Base-by-base conservation (phyloP, 2,888 invertebrate species). In the Andrena praecox region DNA sequence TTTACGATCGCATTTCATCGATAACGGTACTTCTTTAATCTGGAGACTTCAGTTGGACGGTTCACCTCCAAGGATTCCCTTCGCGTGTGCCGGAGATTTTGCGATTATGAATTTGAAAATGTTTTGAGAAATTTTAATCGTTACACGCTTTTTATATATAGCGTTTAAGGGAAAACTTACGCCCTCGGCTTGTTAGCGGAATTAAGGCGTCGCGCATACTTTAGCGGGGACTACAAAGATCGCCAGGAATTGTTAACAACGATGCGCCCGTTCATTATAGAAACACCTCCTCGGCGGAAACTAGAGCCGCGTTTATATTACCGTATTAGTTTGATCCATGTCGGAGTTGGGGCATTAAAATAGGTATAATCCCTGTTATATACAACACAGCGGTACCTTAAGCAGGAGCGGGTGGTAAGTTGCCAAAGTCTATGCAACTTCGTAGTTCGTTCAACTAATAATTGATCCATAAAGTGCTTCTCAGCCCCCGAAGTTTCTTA, bases 401-500 rank as follows among this genome's bases (percentile, higher is more conserved):
- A 84, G 71, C 54, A 66, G 67, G 56, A 48, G 50, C 62, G 73
- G 79, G 77, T 79, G 75, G 79, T 71, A 74, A 85, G 79, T 86
- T 82, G 68, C 64, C 79, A 31, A 83, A 82, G 82, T 80, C 79
- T 66, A 73, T 74, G 87, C 80, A 87, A 87, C 79, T 87, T 84
- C 70, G 64, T 64, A 85, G 80, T 86, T 87, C 82, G 71, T 82
- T 81, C 85, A 80, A 85, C 88, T 85, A 87, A 85, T 88, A 88
- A 88, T 88, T 88, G 88, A 87, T 87, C 82, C 78, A 87, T 81
- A 86, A 87, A 87, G 85, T 86, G 86, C 83, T 81, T 70, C 72
- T 48, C 60, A 60, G 79, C 64, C 66, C 50, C 5, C 3, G 60
- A 86, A 88, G 74, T 87, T 87, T 83, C 85, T 82, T 77, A 85